Conservation (phyloP, 1,140 invertebrate species). For the Camponotus pennsylvanicus region DNA sequence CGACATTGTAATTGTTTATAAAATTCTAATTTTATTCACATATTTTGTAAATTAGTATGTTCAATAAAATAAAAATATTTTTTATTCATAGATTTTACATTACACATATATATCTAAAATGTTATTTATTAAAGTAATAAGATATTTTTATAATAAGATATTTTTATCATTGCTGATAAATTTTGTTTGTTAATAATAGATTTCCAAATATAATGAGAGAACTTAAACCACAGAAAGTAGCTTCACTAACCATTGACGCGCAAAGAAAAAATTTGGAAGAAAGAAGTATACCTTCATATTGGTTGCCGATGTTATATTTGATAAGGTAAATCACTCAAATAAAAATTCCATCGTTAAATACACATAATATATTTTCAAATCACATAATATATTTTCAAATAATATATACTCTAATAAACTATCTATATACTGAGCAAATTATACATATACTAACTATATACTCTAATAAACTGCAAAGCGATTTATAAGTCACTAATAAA, state of each 20-base stretch:
- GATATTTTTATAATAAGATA: neutral
- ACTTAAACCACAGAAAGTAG: slow-evolving; percentile 89
- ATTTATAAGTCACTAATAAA: neutral
- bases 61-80: neutral
- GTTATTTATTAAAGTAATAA: too few relatives aligned
- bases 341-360: neutral
- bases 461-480: too few relatives aligned
- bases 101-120: too few relatives aligned
- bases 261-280: slow-evolving; percentile 87
- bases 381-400: neutral
- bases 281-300: slow-evolving; percentile 86
- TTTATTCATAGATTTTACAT: too few relatives aligned
- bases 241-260: slow-evolving; percentile 88
- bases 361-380: neutral
- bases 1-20: neutral
- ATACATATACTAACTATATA: too few relatives aligned
- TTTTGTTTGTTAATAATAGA: slow-evolving; percentile 74
- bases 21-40: neutral
- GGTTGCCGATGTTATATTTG: slow-evolving; percentile 70
- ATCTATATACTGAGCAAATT: too few relatives aligned
- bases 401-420: too few relatives aligned
- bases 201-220: slow-evolving; percentile 90
- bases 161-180: neutral
- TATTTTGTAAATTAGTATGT: neutral
- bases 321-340: slow-evolving; percentile 72